Evolutionary conservation across 2,113 vertebrate species (phyloP).

Genomic region (Pimephales promelas): DNA sequence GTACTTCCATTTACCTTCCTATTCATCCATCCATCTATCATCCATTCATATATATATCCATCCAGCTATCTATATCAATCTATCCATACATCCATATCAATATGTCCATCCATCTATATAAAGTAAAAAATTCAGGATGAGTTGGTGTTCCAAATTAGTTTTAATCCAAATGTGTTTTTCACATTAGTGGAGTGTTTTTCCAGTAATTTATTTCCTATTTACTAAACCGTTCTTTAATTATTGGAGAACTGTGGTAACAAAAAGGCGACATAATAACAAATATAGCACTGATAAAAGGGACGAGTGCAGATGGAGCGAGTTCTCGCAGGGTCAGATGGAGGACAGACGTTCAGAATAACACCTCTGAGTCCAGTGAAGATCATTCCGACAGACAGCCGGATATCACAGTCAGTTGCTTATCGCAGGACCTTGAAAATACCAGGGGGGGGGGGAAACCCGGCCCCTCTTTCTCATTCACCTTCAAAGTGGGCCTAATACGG

Average conservation of each 20-base stretch:
- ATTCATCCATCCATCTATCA: background rate
- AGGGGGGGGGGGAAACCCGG: background rate
- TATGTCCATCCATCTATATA: background rate
- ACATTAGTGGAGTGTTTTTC: background rate
- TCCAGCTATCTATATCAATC: background rate
- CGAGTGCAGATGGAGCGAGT: background rate
- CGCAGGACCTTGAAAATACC: slow-evolving; percentile 47
- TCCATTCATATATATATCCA: background rate
- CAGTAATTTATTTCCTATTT: background rate
- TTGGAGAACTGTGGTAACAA: background rate
- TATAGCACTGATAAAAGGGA: slow-evolving; percentile 14
- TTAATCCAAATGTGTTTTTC: background rate
- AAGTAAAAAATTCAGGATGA: background rate
- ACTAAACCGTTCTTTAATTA: background rate
- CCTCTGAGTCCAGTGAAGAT: slow-evolving; percentile 29
- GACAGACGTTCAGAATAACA: slow-evolving; percentile 31
- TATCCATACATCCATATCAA: background rate
- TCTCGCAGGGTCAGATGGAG: slow-evolving; percentile 23
- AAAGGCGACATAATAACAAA: background rate
- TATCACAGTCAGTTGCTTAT: slow-evolving; percentile 48
- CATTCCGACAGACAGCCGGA: slow-evolving; percentile 38
- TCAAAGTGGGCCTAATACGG: slow-evolving; percentile 30
- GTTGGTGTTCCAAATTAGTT: background rate
- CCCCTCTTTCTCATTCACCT: slow-evolving; percentile 28
- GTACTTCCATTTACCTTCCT: too few relatives aligned